Base-by-base conservation (phyloP, 2,113 vertebrate species). In the Uropsilus gracilis region DNA sequence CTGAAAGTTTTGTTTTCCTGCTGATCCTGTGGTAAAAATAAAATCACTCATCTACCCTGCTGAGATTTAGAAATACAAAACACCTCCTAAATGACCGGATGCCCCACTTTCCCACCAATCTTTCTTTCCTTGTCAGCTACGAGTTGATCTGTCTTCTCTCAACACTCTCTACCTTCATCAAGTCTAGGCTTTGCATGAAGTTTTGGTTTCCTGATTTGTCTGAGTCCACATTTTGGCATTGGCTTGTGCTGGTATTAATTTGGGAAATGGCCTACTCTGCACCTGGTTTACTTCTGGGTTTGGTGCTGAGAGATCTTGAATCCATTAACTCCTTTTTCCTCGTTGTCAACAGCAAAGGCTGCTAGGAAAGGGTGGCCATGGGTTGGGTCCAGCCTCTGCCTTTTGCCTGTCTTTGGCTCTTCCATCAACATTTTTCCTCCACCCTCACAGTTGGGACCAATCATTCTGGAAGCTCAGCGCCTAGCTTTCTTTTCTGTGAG, bases 381-480 rank as follows among this genome's bases (percentile, higher is more conserved):
- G 34, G 20, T 8, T 85, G n/a, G 34, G 30, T 24, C 1, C 16
- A 1, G 8, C 7, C 7, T 20, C n/a, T 50, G 34, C 42, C 48
- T 53, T 53, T 44, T 69, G 48, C 50, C 30, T 83, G 22, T 17
- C 3, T 42, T 59, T 69, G 61, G 7, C 9, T 86, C 10, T 37
- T 57, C 30, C 61, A 68, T 48, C 10, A 30, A 26, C 0, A 0
- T 32, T 68, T 42, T 26, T 28, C 44, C n/a, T n/a, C 8, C n/a
- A 55, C 5, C 55, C 13, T 86, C 22, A 55, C 0, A 4, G 53
- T 32, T 69, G 86, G 26, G 8, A 86, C n/a, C 32, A 20, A 32
- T 34, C 75, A 42, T 44, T 66, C 50, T 44, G 81, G 28, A 87
- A 85, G 57, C 28, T n/a, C 69, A 39, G 80, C 91, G 18, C 50